A percentile compares a stretch with the other conserved stretches of the same genome.
Conservation (phyloP, 2,113 vertebrate genomes). For the Hemicordylus capensis region DNA sequence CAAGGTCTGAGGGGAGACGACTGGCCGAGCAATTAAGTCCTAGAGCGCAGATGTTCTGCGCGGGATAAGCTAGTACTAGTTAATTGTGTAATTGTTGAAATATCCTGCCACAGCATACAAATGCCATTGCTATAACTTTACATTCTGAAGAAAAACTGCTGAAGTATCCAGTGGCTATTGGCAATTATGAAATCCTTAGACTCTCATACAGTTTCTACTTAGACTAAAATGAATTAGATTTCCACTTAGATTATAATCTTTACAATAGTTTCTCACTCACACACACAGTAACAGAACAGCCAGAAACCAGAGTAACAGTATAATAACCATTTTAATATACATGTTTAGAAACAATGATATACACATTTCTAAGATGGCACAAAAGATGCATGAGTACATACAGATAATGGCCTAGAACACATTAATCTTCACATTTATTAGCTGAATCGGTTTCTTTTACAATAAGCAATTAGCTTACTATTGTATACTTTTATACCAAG, state of each 20-base stretch:
- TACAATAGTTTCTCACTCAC: too few relatives aligned
- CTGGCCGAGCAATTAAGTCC: too few relatives aligned
- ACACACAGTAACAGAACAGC: not conserved
- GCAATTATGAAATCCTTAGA: not conserved
- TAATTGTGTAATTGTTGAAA: not conserved
- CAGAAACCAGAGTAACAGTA: not conserved
- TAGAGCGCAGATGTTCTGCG: too few relatives aligned
- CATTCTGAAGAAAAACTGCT: not conserved
- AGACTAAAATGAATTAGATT: too few relatives aligned
- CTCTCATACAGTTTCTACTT: not conserved
- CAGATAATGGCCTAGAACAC: not conserved
- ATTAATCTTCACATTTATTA: not conserved
- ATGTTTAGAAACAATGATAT: not conserved
- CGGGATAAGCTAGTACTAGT: not conserved
- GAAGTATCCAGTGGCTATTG: not conserved
- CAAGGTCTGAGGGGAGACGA: too few relatives aligned
- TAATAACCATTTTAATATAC: slow-evolving; percentile 11
- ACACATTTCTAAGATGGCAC: not conserved
- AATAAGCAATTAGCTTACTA: not conserved
- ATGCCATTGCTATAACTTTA: not conserved
- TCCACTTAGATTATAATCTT: too few relatives aligned
- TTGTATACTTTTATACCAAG: slow-evolving; percentile 24
- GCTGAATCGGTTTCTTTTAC: not conserved
- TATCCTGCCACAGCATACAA: not conserved
- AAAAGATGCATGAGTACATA: not conserved